A percentile compares a stretch with the other conserved stretches of the same genome.
These are phyloP conservation scores for Paralvinella palmiformis DNA, from an alignment of 1,140 invertebrate genomes.

Conservation along the genomic window DNA sequence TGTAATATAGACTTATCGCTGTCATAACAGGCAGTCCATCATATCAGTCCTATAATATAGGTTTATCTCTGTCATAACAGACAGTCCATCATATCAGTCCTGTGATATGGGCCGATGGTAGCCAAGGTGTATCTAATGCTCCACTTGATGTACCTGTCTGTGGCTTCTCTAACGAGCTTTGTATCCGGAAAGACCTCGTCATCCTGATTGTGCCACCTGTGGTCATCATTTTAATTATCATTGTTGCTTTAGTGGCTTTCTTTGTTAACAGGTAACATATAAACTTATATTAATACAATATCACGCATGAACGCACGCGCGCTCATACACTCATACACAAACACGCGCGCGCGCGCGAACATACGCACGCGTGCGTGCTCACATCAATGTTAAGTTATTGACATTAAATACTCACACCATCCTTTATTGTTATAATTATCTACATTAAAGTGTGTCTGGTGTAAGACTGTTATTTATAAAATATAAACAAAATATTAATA, in stretches of 20 bases:
- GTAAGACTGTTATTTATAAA: no score
- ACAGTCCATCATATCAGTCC: no score
- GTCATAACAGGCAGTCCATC: no score
- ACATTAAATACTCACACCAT: not conserved
- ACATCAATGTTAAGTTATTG: no score
- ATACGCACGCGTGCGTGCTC: not conserved
- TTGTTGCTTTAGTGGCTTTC: no score
- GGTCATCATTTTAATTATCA: no score
- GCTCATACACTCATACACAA: not conserved
- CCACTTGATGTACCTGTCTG: conserved; percentile 6
- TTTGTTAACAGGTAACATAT: not conserved
- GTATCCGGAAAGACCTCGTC: no score
- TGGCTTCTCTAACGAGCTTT: conserved; percentile 10
- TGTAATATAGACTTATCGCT: no score
- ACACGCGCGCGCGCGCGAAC: not conserved
- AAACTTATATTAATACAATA: not conserved
- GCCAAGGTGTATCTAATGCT: not conserved
- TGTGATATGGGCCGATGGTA: conserved; percentile 5
- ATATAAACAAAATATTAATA: not conserved
- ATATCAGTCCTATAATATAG: no score
- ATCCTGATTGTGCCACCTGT: no score
- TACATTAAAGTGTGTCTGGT: no score
- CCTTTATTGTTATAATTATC: not conserved
- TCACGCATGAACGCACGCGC: not conserved
- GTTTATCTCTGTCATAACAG: no score